Percentiles rank a stretch among this genome's conserved stretches.
phyloP scores from a whole-genome alignment of 2,888 invertebrate genomes.

The Hemithea aestivaria region DNA sequence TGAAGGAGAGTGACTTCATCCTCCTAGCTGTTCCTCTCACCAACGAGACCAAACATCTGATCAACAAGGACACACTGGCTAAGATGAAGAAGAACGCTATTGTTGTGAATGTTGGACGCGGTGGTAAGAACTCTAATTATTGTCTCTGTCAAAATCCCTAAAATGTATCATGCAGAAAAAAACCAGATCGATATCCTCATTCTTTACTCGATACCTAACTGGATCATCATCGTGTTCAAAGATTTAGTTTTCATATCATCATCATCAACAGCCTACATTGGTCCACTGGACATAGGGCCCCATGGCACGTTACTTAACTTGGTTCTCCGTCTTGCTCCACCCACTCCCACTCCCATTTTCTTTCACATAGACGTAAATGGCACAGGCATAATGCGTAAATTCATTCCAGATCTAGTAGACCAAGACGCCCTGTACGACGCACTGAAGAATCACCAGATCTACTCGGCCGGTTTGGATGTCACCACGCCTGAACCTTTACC shows the following conservation, averaged over 20 bases:
- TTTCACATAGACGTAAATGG: too few species aligned
- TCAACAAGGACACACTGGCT: constrained; percentile 85
- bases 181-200: too few species aligned
- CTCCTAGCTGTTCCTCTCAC: constrained; percentile 88
- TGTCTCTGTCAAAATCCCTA: too few species aligned
- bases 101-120: constrained; percentile 92
- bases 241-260: too few species aligned
- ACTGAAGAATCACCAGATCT: constrained; percentile 85
- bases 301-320: too few species aligned
- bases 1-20: constrained; percentile 90
- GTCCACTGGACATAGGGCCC: too few species aligned
- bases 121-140: constrained; percentile 72
- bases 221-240: too few species aligned
- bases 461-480: constrained; percentile 95
- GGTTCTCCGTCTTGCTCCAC: too few species aligned
- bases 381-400: not conserved
- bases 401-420: constrained; percentile 81
- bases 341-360: too few species aligned
- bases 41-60: constrained; percentile 87
- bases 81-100: constrained; percentile 94
- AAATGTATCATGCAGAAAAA: too few species aligned
- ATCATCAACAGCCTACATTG: too few species aligned
- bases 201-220: too few species aligned
- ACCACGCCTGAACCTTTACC: constrained; percentile 95
- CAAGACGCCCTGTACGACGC: constrained; percentile 90